Base-by-base conservation (phyloP, 2,888 invertebrate genomes). In the Cylloceria caligata region DNA sequence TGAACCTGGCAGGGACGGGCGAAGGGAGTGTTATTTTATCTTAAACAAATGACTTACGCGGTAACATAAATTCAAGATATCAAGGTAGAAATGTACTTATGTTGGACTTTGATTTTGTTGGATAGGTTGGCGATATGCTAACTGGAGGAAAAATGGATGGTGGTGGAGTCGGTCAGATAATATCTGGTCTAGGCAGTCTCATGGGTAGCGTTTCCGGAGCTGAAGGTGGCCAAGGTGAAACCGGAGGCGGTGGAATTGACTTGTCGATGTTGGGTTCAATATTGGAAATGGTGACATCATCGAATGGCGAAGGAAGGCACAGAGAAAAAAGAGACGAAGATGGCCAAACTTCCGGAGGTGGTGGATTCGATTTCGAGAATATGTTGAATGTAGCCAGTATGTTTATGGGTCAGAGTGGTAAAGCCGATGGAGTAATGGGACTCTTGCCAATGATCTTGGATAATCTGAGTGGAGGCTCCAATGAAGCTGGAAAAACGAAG, bases 401-500 rank as follows among this genome's bases (percentile, higher is more conserved):
- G 86, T 85, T 88, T 64, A 85, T 89, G 85, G 88, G 92, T 65
- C 68, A 90, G 27, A 93, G 93, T 82, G 93, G 91, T 77, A 90
- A 89, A 11, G 92, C 93, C 24, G 94, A 94, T 0, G 94, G 95
- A 74, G 84, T 95, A 3, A 92, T 95, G 93, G 94, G 94, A 67
- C 91, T 96, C 1, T 89, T 97, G 80, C 96, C 97, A 0, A 93
- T 96, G 91, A 91, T 97, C 0, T 93, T 97, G 93, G 95, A 95
- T 83, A 94, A 95, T 0, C 90, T 96, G 0, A 94, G 96, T 80
- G 93, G 94, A 6, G 95, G 95, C 6, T 94, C 95, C 7, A 95
- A 96, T 85, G 94, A 94, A 81, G 93, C 95, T 0, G 94, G 94
- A 13, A 94, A 94, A 0, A 96, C 95, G 86, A 94, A 95, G 21